Evolutionary conservation across 1,140 invertebrate genomes (phyloP).

Genomic region (Fopius arisanus): DNA sequence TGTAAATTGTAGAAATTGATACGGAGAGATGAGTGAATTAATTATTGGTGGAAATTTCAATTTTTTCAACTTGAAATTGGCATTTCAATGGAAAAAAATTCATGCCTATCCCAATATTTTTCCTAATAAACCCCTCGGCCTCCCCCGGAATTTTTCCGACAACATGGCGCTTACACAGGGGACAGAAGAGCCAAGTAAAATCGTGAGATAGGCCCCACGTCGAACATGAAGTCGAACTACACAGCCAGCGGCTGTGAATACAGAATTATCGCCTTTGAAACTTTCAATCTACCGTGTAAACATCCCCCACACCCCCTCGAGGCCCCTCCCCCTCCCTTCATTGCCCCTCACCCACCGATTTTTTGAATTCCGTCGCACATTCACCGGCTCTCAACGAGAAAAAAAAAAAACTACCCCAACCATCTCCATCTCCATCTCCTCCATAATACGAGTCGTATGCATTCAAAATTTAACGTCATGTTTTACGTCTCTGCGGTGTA

Average conservation of each 20-base stretch:
- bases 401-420: not conserved
- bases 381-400: no score
- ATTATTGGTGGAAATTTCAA: no score
- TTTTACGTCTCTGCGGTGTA: conserved; percentile 6
- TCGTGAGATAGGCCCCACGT: conserved; percentile 43
- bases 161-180: not conserved
- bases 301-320: conserved; percentile 35
- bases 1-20: no score
- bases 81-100: no score
- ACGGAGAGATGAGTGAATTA: not conserved
- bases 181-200: not conserved
- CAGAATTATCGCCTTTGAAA: conserved; percentile 51
- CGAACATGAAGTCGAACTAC: conserved; percentile 48
- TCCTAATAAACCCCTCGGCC: no score
- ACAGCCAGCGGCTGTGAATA: conserved; percentile 39
- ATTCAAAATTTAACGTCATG: conserved; percentile 32
- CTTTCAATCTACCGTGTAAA: conserved; percentile 50
- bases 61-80: no score
- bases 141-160: conserved; percentile 6
- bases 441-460: conserved; percentile 31
- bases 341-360: not conserved
- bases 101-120: not conserved
- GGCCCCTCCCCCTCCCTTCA: conserved; percentile 22
- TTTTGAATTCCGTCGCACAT: not conserved
- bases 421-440: not conserved